Conservation (phyloP, 2,797 vertebrate genomes). For the Lagocephalus sceleratus region DNA sequence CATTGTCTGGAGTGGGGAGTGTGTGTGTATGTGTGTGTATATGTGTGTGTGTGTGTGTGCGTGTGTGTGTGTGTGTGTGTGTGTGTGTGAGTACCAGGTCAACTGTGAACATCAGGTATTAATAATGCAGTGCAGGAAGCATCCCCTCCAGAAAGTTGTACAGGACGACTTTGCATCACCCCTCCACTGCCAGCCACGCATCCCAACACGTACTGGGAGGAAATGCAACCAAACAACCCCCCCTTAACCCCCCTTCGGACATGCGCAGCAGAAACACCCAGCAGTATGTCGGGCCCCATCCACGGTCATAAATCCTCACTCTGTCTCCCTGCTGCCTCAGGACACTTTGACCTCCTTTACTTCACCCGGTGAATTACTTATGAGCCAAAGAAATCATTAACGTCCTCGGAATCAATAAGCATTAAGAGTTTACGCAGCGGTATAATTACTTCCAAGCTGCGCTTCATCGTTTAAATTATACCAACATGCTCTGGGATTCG, state of each 20-base stretch:
- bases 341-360: too few relatives aligned
- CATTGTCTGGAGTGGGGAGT: slow-evolving; percentile 26
- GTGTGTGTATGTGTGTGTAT: slow-evolving; percentile 10
- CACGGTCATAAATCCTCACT: too few relatives aligned
- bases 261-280: too few relatives aligned
- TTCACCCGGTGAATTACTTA: too few relatives aligned
- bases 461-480: too few relatives aligned
- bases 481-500: too few relatives aligned
- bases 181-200: slow-evolving; percentile 12
- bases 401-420: too few relatives aligned
- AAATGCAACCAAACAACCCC: background rate
- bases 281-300: too few relatives aligned
- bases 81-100: slow-evolving; percentile 55
- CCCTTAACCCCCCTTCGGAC: background rate
- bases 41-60: background rate
- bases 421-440: too few relatives aligned
- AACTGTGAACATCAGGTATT: slow-evolving; percentile 71
- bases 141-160: slow-evolving; percentile 31
- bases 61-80: slow-evolving; percentile 4
- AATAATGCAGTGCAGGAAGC: slow-evolving; percentile 68
- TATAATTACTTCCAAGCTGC: too few relatives aligned
- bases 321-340: too few relatives aligned
- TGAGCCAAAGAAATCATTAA: too few relatives aligned
- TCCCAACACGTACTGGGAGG: slow-evolving; percentile 10
- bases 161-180: slow-evolving; percentile 16